These are phyloP conservation scores for Osmerus eperlanus DNA, from an alignment of 2,113 vertebrate genomes.

Conservation along the genomic window DNA sequence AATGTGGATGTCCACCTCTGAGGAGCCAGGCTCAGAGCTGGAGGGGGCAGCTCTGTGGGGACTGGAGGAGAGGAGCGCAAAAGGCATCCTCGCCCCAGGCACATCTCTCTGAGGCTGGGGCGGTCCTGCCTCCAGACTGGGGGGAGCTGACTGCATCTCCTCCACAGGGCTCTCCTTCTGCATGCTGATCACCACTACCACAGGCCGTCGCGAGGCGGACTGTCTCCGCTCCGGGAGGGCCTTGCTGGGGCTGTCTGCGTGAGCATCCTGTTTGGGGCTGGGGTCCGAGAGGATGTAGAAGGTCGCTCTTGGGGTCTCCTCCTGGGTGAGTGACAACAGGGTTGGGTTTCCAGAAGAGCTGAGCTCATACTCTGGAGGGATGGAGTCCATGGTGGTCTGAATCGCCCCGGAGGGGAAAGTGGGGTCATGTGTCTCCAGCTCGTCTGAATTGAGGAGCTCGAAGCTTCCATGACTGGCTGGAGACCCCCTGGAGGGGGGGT, in stretches of 20 bases:
- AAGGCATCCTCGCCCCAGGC: neutral
- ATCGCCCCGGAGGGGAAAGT: too few relatives aligned
- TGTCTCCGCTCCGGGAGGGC: conserved; percentile 47
- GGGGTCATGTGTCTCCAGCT: conserved; percentile 30
- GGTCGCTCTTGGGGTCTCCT: conserved; percentile 75
- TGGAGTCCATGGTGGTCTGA: neutral
- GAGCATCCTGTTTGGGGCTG: conserved; percentile 43
- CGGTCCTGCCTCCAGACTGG: conserved; percentile 32
- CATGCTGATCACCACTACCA: conserved; percentile 76
- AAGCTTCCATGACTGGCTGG: conserved; percentile 84
- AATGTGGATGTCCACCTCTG: conserved; percentile 52
- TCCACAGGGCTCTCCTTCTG: conserved; percentile 67
- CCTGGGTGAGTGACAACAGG: conserved; percentile 3
- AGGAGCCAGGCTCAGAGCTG: conserved; percentile 9
- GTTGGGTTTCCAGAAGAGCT: too few relatives aligned
- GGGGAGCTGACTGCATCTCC: conserved; percentile 48
- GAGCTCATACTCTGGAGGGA: too few relatives aligned
- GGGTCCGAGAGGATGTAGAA: conserved; percentile 86
- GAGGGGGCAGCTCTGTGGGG: conserved; percentile 8
- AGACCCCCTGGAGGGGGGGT: conserved; percentile 76
- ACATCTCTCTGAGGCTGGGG: conserved; percentile 11
- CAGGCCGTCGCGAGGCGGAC: conserved; percentile 57
- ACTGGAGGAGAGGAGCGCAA: neutral
- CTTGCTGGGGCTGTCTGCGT: conserved; percentile 46
- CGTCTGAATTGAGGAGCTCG: conserved; percentile 78